A percentile compares a stretch with the other conserved stretches of the same genome.
phyloP scores from a whole-genome alignment of 2,113 vertebrate species.

The Albula glossodonta region DNA sequence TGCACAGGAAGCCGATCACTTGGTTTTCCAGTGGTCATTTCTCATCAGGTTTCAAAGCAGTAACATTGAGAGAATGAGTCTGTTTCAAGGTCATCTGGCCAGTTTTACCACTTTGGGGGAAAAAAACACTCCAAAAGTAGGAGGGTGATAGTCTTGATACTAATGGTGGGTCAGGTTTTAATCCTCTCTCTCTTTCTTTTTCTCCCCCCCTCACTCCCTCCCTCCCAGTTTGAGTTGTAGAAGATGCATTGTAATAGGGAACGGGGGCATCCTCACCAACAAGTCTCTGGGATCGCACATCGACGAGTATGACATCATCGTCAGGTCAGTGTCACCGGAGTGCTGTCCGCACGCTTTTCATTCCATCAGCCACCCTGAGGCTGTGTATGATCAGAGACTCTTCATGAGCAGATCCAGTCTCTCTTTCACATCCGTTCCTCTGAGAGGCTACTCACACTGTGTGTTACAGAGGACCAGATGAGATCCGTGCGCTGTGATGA shows the following conservation, averaged over 20 bases:
- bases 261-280: constrained; percentile 93
- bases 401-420: no score
- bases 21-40: not conserved
- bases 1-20: no score
- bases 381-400: no score
- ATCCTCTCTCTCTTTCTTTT: not conserved
- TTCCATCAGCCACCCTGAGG: not conserved
- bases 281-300: constrained; percentile 93
- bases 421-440: no score
- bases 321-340: constrained; percentile 78
- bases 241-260: constrained; percentile 92
- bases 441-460: no score
- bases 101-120: no score
- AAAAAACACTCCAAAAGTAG: no score
- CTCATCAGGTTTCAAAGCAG: constrained; percentile 7
- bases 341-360: not conserved
- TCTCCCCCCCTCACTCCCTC: constrained; percentile 3
- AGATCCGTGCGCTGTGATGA: no score
- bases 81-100: no score
- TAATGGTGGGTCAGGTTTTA: not conserved
- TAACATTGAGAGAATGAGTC: no score
- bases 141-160: no score
- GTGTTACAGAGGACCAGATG: no score
- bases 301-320: constrained; percentile 90
- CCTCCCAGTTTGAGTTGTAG: constrained; percentile 83